Evolutionary conservation across 2,113 vertebrate genomes (phyloP), one percentile per base, ranked within the genome.

Genomic region (Myocastor coypus): DNA sequence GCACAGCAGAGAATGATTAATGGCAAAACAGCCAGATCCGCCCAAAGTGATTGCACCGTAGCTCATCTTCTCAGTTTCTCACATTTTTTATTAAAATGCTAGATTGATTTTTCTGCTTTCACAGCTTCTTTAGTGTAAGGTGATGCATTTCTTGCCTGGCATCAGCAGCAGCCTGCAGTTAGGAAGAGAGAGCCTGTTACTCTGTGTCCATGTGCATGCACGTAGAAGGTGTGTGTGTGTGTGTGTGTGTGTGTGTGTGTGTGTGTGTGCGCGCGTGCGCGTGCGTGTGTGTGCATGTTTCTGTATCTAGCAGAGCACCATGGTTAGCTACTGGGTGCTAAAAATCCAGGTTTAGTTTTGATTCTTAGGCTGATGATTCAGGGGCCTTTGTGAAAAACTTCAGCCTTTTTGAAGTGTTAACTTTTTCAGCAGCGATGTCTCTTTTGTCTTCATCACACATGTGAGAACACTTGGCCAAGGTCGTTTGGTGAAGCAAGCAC

Each of bases 51-150:
- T 96, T 94, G 93, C 92, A 95, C 69, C 59, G 20, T 89, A 96
- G 94, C 92, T 91, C 96, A 95, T 94, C 71, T 34, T 97, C 90
- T 89, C 88, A 92, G 37, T 71, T 3, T 85, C 93, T 91, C 96
- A 97, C 95, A 66, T 96, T 94, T 95, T 97, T 97, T 95, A 97
- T 97, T 97, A 97, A 94, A 97, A 92, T 0, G 1, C 92, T 91
- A 91, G 91, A 97, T 97, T 97, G 94, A 97, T 95, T 97, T 97
- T 97, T 96, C 93, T 96, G 96, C 94, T 84, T 97, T 97, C 94
- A 96, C 84, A 91, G 97, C 93, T 97, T 97, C 85, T 93, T 96
- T 52, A 69, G 73, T 73, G 19, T 92, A 84, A 84, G 66, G 24
- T 84, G 95, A 93, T 87, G 37, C 75, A 50, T 96, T 94, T 96